Conservation (phyloP, 2,113 vertebrate genomes). For the Antechinus flavipes region DNA sequence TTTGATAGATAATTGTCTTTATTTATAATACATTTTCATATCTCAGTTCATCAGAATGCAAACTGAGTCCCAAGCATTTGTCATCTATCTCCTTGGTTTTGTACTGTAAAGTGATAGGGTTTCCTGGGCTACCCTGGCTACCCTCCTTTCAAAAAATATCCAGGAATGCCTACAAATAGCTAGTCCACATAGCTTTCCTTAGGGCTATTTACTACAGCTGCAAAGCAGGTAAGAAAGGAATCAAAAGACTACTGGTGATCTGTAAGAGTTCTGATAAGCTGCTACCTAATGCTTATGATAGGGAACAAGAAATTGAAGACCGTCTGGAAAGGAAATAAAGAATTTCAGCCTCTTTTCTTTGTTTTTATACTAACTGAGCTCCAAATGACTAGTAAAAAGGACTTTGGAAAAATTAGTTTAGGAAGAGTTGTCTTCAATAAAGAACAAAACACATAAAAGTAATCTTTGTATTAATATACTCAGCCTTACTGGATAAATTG, state of each 20-base stretch:
- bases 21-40: constrained; percentile 60
- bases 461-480: no score
- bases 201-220: background rate
- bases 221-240: background rate
- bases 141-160: background rate
- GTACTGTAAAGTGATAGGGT: background rate
- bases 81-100: background rate
- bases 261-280: background rate
- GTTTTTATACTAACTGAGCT: background rate
- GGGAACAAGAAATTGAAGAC: background rate
- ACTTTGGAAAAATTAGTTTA: background rate
- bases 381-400: background rate
- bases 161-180: background rate
- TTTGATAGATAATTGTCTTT: background rate
- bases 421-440: background rate
- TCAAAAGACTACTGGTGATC: constrained; percentile 7
- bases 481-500: no score
- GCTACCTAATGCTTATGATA: background rate
- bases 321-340: background rate
- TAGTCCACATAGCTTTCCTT: background rate
- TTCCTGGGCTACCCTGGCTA: background rate
- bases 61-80: constrained; percentile 24
- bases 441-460: no score
- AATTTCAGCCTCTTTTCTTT: background rate
- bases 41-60: constrained; percentile 44